phyloP scores from a whole-genome alignment of 2,888 invertebrate genomes.

The Petrophora chlorosata region DNA sequence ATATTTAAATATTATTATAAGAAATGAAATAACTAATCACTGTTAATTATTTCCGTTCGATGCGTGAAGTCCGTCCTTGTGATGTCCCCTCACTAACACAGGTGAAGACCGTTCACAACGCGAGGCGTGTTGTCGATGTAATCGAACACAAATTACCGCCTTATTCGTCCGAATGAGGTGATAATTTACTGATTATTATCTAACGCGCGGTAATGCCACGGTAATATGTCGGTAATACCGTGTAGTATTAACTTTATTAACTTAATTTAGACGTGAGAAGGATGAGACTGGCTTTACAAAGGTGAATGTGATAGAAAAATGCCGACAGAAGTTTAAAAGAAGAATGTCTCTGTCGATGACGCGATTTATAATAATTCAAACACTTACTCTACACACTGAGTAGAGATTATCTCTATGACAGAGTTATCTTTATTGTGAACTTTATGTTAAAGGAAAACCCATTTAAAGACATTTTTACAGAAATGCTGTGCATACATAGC shows the following conservation, averaged over 20 bases:
- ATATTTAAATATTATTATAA: too few relatives aligned
- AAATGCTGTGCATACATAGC: too few relatives aligned
- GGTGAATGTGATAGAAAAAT: too few relatives aligned
- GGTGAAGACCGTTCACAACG: not conserved
- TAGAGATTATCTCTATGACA: too few relatives aligned
- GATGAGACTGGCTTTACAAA: too few relatives aligned
- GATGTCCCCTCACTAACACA: not conserved
- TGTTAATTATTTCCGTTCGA: too few relatives aligned
- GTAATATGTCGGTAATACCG: not conserved
- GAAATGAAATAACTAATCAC: too few relatives aligned
- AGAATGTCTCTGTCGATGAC: not conserved
- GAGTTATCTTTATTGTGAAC: too few relatives aligned
- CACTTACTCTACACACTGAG: not conserved
- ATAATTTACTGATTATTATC: constrained; percentile 16
- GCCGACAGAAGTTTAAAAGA: not conserved
- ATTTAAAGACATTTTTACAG: too few relatives aligned
- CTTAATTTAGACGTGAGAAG: not conserved
- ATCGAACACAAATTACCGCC: constrained; percentile 7
- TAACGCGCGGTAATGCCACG: not conserved
- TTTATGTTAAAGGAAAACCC: too few relatives aligned
- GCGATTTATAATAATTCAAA: not conserved
- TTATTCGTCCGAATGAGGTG: constrained; percentile 10
- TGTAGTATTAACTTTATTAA: not conserved
- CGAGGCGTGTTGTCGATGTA: not conserved
- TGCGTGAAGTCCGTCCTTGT: too few relatives aligned